Conservation (phyloP, 2,797 vertebrate genomes). For the Aphelocoma californica region DNA sequence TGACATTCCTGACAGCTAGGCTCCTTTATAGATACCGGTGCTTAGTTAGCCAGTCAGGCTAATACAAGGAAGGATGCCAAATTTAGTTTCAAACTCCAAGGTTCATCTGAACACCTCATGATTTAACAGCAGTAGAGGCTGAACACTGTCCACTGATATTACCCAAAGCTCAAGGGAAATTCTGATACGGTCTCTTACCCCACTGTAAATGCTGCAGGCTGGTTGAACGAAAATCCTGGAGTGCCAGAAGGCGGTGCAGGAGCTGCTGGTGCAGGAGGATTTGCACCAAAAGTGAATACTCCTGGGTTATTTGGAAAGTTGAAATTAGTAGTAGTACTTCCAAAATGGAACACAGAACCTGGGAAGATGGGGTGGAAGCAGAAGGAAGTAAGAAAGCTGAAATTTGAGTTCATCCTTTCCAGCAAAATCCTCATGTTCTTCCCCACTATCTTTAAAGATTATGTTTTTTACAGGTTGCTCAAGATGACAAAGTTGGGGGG, state of each 20-base stretch:
- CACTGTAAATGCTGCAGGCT: conserved; percentile 79
- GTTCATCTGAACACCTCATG: neutral
- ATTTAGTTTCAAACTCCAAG: neutral
- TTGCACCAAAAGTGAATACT: conserved; percentile 88
- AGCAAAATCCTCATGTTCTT: neutral
- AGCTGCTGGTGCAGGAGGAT: conserved; percentile 71
- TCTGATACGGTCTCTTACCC: conserved; percentile 78
- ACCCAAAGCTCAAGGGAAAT: conserved; percentile 11
- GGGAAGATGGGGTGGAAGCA: neutral
- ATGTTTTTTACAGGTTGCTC: neutral
- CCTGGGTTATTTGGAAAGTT: conserved; percentile 78
- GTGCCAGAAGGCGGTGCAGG: conserved; percentile 77
- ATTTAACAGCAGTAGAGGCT: conserved; percentile 3
- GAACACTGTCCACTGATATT: neutral
- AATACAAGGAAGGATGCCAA: neutral
- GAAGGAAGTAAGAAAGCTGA: neutral
- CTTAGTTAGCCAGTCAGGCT: neutral
- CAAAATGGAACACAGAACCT: conserved; percentile 89
- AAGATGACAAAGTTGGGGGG: neutral
- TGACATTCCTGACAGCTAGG: neutral
- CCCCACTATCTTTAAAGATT: neutral
- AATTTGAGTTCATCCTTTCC: neutral
- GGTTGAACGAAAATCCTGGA: conserved; percentile 82
- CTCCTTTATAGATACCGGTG: neutral
- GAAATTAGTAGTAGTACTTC: conserved; percentile 81